A percentile compares a stretch with the other conserved stretches of the same genome.
Conservation (phyloP, 1,140 invertebrate genomes). For the Tyrophagus putrescentiae region DNA sequence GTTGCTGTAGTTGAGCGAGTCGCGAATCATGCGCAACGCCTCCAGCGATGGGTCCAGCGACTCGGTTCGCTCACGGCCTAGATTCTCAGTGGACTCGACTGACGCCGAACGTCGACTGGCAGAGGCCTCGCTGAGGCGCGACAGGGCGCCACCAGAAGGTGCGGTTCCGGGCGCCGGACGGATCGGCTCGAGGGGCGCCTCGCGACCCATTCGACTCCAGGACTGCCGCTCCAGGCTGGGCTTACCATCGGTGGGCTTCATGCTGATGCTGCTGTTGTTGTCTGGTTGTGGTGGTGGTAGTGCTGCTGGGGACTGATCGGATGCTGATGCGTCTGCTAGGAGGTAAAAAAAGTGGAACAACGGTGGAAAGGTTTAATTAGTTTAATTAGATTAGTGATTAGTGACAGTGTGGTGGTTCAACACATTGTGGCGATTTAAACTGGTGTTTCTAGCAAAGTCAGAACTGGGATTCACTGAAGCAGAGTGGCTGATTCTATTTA, state of each 20-base stretch:
- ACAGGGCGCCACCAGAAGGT: not conserved
- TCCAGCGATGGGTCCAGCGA: constrained; percentile 13
- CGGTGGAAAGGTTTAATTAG: too few relatives aligned
- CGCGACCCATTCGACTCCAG: not conserved
- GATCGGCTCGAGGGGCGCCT: not conserved
- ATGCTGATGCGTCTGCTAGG: too few relatives aligned
- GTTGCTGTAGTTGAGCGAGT: constrained; percentile 7
- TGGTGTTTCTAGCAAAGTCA: too few relatives aligned
- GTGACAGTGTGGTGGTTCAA: too few relatives aligned
- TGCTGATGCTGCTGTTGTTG: not conserved
- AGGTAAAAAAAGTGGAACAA: too few relatives aligned
- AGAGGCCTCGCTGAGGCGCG: not conserved
- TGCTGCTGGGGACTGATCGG: not conserved
- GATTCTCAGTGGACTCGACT: not conserved
- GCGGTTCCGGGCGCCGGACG: not conserved
- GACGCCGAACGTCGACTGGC: not conserved
- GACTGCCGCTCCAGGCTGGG: not conserved
- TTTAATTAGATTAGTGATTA: too few relatives aligned
- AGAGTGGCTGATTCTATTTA: too few relatives aligned
- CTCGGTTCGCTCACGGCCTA: not conserved
- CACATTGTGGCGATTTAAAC: too few relatives aligned
- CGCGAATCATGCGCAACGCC: not conserved
- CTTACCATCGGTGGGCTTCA: not conserved
- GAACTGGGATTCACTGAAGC: too few relatives aligned
- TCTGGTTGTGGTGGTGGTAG: not conserved